These are phyloP conservation scores for Apis laboriosa DNA, from an alignment of 1,140 invertebrate species.

Conservation along the genomic window DNA sequence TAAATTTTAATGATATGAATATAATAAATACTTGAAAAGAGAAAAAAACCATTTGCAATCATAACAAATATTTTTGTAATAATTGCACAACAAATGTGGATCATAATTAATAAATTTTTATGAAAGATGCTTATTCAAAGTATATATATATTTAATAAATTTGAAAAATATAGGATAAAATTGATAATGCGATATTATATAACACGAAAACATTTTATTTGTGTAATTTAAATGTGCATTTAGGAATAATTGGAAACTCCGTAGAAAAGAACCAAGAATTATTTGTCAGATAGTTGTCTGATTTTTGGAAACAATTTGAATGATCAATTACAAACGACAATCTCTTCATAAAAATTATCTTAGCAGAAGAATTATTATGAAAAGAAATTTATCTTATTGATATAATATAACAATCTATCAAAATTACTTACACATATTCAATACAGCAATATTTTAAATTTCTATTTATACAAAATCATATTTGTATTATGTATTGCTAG, in stretches of 20 bases:
- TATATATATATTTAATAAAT: background rate
- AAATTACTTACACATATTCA: background rate
- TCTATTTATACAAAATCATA: background rate
- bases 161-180: too few species aligned
- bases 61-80: background rate
- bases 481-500: background rate
- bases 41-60: background rate
- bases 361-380: background rate
- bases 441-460: background rate
- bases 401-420: background rate
- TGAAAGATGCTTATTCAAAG: background rate
- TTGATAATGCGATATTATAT: background rate
- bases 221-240: background rate
- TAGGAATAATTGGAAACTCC: background rate
- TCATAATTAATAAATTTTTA: background rate
- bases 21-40: background rate
- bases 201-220: background rate
- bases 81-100: background rate
- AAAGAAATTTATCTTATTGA: background rate
- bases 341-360: background rate
- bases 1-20: background rate
- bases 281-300: background rate
- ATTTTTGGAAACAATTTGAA: background rate
- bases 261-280: background rate
- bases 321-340: background rate